phyloP scores from a whole-genome alignment of 1,140 invertebrate genomes.

The Halictus rubicundus region DNA sequence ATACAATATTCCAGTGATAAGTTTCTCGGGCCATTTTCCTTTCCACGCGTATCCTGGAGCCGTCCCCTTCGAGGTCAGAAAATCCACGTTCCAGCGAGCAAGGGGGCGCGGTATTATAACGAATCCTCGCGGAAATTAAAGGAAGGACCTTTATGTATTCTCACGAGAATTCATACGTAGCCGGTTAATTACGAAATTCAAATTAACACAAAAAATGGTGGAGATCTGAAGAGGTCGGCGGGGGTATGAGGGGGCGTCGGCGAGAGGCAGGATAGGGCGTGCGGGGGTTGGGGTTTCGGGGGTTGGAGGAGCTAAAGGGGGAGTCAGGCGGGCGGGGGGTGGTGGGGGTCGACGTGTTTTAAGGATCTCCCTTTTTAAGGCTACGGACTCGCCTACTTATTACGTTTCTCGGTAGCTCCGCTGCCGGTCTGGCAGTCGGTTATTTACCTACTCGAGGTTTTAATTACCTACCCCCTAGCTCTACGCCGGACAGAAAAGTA shows the following conservation, averaged over 20 bases:
- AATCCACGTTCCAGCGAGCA: constrained; percentile 62
- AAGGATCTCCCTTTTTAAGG: constrained; percentile 79
- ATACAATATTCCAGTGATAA: constrained; percentile 54
- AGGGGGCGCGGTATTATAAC: constrained; percentile 64
- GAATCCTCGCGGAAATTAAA: constrained; percentile 79
- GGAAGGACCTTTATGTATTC: constrained; percentile 76
- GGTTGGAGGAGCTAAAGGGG: too few species aligned
- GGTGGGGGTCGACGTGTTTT: constrained; percentile 58
- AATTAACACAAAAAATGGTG: constrained; percentile 81
- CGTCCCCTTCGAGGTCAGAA: constrained; percentile 65
- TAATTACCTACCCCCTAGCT: constrained; percentile 75
- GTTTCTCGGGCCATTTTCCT: constrained; percentile 55
- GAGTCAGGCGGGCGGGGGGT: neutral
- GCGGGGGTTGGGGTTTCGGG: neutral
- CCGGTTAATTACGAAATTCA: constrained; percentile 81
- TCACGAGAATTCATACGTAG: constrained; percentile 73
- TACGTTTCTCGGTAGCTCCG: constrained; percentile 65
- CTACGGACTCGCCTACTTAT: constrained; percentile 72
- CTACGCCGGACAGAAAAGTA: constrained; percentile 64
- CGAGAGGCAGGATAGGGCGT: too few species aligned
- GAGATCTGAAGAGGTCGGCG: constrained; percentile 64
- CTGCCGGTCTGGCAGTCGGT: constrained; percentile 73
- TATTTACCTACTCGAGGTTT: constrained; percentile 81
- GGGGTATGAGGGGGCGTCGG: too few species aligned
- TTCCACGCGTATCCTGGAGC: constrained; percentile 43